Evolutionary conservation across 2,888 invertebrate species (phyloP), one percentile per base, ranked within the genome.

Genomic region (Polydrusus pterygomalis): DNA sequence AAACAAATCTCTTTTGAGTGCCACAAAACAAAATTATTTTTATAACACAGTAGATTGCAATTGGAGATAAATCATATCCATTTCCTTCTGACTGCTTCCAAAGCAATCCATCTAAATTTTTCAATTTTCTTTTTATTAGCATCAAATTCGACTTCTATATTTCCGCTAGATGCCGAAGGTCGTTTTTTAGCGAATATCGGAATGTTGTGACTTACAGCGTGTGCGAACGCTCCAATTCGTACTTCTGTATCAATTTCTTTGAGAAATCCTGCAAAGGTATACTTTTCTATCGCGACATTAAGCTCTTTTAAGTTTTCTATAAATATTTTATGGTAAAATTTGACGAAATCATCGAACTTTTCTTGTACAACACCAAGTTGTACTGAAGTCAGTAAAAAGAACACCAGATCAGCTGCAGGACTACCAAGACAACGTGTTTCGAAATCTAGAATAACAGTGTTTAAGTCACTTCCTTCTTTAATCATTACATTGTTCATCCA

Each of bases 401-500:
- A 75, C 8, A 75, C 20, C 11, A 77, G 17, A 64, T 77, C 77
- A 3, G 15, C 49, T 20, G 68, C 74, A n/a, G 47, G 60, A 25
- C 49, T 69, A n/a, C 70, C 71, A 17, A 58, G 18, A n/a, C 17
- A 18, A 11, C 68, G 58, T 17, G 38, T 40, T 45, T 77, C 74
- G n/a, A 77, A 20, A 25, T 77, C 77, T 11, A 77, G 25, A 49
- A 77, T 74, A 11, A 68, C 70, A 17, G 60, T 65, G 40, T 78
- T 75, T 13, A 60, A 30, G 20, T 40, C 7, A 49, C 25, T 20
- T 18, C 34, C 72, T 15, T 43, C 54, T n/a, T 51, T 76, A 18
- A 74, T 40, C 78, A 78, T 78, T 34, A 78, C 62, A 51, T 78
- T 78, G 60, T 78, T 78, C 34, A 73, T 70, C 78, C 78, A 78